A percentile compares a stretch with the other conserved stretches of the same genome.
phyloP scores from a whole-genome alignment of 2,113 vertebrate genomes.

The Gasterosteus nipponicus region DNA sequence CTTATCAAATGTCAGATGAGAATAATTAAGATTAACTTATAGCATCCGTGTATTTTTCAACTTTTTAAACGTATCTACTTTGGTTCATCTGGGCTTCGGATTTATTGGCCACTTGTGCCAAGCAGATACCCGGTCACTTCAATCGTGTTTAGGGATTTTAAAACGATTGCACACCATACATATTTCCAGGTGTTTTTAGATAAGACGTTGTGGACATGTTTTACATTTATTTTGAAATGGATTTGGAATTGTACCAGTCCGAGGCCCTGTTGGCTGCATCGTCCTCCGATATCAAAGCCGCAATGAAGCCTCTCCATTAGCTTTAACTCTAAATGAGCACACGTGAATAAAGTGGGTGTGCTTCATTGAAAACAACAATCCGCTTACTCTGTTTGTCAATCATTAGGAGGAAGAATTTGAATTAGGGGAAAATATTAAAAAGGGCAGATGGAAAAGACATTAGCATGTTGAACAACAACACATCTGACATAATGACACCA shows the following conservation, averaged over 20 bases:
- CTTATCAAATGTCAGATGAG: neutral
- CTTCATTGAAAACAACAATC: neutral
- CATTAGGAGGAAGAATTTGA: neutral
- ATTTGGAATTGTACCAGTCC: neutral
- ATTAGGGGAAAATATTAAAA: conserved; percentile 8
- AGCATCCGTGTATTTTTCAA: neutral
- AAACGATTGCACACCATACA: too few species aligned
- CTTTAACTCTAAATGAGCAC: neutral
- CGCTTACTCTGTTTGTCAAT: neutral
- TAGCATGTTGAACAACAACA: conserved; percentile 8
- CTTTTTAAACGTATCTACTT: neutral
- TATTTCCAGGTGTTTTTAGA: neutral
- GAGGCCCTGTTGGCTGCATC: neutral
- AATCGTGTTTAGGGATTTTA: neutral
- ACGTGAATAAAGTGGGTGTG: neutral
- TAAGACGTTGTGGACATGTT: neutral
- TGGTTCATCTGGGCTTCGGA: neutral
- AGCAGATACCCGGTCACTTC: neutral
- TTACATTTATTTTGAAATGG: neutral
- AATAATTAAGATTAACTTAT: neutral
- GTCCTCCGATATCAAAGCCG: neutral
- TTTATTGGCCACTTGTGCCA: neutral
- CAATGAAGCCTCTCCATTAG: neutral
- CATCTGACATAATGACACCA: conserved; percentile 17
- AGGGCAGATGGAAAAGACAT: conserved; percentile 16